Base-by-base conservation (phyloP, 2,113 vertebrate species). In the Periophthalmus modestus region DNA sequence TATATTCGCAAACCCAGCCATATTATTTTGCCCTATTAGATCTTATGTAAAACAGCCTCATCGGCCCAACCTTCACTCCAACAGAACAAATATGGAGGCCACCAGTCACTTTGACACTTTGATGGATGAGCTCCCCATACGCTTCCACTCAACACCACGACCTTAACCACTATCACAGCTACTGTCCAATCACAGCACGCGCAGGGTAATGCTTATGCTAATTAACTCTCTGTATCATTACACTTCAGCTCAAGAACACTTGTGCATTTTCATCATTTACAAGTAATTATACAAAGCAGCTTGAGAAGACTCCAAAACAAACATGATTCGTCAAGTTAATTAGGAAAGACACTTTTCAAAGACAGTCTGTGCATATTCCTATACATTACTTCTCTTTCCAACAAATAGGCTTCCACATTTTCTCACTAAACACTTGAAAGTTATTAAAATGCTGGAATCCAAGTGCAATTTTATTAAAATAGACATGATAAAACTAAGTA, bases 111-210 rank as follows among this genome's bases (percentile, higher is more conserved):
- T 57, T 47, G 21, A 59, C 81, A 75, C 72, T 46, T 15, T 80
- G 87, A 85, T 82, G 65, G 86, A 89, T 85, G 85, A 77, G 80
- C 79, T 86, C 74, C 69, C 54, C 61, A 74, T 54, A 75, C 43
- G 72, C 74, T 47, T 75, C 48, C 54, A 52, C 66, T 77, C 77
- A 69, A 50, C 46, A 13, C 57, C 68, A 57, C 19, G 18, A 65
- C 62, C 62, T 65, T 43, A 39, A 65, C 34, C 62, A 65, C 34
- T 34, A 13, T 46, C 28, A 67, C 63, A n/a, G 63, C 63, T 48
- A 34, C 16, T 65, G 66, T 43, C 23, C 57, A 68, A 52, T 61
- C 5, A 46, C 50, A 34, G 43, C 19, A n/a, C 1, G 66, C 10
- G 34, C 14, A 6, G 28, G 12, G 6, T 21, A 47, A 46, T 33